Conservation (phyloP, 2,797 vertebrate species). For the Clarias pachynema region DNA sequence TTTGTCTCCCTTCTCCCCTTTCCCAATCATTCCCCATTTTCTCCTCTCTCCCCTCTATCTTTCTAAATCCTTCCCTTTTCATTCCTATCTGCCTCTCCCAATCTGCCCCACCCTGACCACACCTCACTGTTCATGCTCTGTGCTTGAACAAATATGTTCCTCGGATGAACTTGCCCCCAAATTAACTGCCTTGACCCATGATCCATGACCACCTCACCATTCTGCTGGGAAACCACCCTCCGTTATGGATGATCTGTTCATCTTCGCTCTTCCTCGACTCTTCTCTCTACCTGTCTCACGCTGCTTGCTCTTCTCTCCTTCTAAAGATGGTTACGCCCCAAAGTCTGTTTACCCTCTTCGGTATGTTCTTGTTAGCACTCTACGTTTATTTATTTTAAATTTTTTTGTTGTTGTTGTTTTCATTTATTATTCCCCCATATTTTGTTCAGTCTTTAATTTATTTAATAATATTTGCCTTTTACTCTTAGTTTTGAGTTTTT, state of each 20-base stretch:
- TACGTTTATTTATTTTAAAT: conserved; percentile 75
- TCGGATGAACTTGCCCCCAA: conserved; percentile 89
- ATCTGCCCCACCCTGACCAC: conserved; percentile 59
- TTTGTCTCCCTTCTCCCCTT: conserved; percentile 71
- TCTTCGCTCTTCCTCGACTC: conserved; percentile 98
- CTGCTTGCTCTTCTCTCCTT: conserved; percentile 99
- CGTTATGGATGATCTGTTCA: conserved; percentile 99
- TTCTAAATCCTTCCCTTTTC: conserved; percentile 50
- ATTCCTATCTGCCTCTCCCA: conserved; percentile 64
- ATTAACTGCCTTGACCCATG: conserved; percentile 95
- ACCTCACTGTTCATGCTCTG: conserved; percentile 76
- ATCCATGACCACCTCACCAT: conserved; percentile 99
- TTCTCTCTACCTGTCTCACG: conserved; percentile 99
- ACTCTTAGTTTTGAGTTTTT: conserved; percentile 43
- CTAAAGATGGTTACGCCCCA: conserved; percentile 99
- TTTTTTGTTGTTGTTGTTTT: conserved; percentile 48
- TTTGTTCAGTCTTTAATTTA: conserved; percentile 58
- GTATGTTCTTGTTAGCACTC: conserved; percentile 99
- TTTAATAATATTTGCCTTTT: conserved; percentile 68
- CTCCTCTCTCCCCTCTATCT: conserved; percentile 7
- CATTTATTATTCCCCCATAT: conserved; percentile 39
- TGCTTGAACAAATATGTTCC: conserved; percentile 75
- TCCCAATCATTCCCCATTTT: conserved; percentile 62
- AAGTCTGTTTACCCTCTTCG: conserved; percentile 99
- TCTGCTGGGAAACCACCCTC: conserved; percentile 96